Percentiles rank a stretch among this genome's conserved stretches.
phyloP scores from a whole-genome alignment of 1,140 invertebrate species.

The Musca vetustissima region DNA sequence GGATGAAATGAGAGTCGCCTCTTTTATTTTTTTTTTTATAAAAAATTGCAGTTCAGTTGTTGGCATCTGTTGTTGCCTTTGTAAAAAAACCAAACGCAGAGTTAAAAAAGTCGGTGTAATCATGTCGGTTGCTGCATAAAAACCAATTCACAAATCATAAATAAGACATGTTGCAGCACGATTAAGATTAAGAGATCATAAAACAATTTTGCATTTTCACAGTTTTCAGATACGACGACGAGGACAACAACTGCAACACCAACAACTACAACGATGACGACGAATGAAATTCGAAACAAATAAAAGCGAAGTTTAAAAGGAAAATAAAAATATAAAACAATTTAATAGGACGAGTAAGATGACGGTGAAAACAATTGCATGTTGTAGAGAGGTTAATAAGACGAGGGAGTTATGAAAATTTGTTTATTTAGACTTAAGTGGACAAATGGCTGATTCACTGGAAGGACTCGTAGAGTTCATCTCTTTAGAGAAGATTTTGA shows the following conservation, averaged over 20 bases:
- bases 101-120: not conserved
- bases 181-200: slow-evolving; percentile 24
- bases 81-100: not conserved
- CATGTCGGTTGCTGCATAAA: slow-evolving; percentile 43
- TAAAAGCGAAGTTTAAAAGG: no score
- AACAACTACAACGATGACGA: slow-evolving; percentile 1
- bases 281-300: not conserved
- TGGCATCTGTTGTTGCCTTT: not conserved
- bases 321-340: no score
- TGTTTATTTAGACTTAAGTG: no score
- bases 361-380: no score
- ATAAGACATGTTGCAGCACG: slow-evolving; percentile 32
- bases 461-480: no score
- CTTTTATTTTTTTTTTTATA: not conserved
- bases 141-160: slow-evolving; percentile 55
- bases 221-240: not conserved
- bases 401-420: no score
- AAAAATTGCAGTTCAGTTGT: not conserved
- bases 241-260: not conserved
- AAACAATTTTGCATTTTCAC: slow-evolving; percentile 24
- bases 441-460: no score
- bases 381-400: no score
- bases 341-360: no score
- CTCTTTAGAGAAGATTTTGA: no score
- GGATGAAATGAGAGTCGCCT: slow-evolving; percentile 5